Evolutionary conservation across 2,797 vertebrate species (phyloP).

Genomic region (Distichodus sexfasciatus): DNA sequence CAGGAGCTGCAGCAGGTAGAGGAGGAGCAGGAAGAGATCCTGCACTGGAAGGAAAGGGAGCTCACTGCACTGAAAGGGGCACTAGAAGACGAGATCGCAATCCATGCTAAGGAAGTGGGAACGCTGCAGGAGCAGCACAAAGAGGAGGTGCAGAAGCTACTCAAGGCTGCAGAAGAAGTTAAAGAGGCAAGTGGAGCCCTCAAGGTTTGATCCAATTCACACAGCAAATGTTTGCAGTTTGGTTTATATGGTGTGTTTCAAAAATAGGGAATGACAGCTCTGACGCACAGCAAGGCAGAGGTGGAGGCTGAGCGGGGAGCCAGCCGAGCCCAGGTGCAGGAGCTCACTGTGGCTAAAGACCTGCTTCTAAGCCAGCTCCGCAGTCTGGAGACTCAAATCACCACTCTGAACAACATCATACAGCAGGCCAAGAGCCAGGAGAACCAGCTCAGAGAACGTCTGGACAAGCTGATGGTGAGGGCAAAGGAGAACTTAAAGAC

Average conservation of each 20-base stretch:
- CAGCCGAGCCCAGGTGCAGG: constrained; percentile 64
- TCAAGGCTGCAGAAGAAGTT: constrained; percentile 73
- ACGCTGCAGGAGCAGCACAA: constrained; percentile 85
- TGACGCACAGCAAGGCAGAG: constrained; percentile 71
- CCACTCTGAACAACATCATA: constrained; percentile 72
- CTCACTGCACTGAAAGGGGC: constrained; percentile 87
- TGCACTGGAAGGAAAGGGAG: constrained; percentile 84
- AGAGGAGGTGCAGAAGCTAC: constrained; percentile 76
- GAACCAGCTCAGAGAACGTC: constrained; percentile 70
- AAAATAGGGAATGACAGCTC: constrained; percentile 71
- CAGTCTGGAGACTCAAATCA: constrained; percentile 73
- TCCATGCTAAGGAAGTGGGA: constrained; percentile 85
- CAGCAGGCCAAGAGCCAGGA: constrained; percentile 71
- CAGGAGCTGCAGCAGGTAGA: constrained; percentile 80
- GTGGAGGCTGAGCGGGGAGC: constrained; percentile 66
- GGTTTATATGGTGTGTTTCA: background rate
- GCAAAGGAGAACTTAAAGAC: background rate
- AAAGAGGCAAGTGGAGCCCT: constrained; percentile 71
- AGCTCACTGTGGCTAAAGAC: constrained; percentile 76
- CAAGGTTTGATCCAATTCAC: background rate
- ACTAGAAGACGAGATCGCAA: constrained; percentile 90
- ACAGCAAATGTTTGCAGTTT: background rate
- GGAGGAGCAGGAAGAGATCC: constrained; percentile 88
- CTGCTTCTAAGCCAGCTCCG: constrained; percentile 69
- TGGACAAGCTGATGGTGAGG: constrained; percentile 76